Percentiles rank a stretch among this genome's conserved stretches.
Conservation (phyloP, 2,797 vertebrate species). For the Streptopelia turtur region DNA sequence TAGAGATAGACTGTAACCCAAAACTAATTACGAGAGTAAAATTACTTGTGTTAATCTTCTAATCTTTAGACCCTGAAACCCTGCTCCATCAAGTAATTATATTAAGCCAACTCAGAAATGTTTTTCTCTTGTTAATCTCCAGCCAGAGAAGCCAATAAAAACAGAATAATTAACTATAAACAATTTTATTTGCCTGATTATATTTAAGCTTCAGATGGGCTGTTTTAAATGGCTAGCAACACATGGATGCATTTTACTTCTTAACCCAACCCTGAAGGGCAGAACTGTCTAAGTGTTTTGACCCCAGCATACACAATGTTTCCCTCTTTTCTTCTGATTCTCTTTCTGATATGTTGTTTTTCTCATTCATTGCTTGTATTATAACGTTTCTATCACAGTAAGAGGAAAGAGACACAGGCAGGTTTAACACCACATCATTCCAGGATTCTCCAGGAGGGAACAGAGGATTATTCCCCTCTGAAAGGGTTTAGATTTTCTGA, state of each 20-base stretch:
- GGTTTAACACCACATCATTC: background rate
- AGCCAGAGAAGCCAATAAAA: constrained; percentile 43
- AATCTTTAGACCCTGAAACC: background rate
- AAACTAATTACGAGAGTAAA: constrained; percentile 52
- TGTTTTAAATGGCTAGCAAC: background rate
- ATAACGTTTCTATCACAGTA: background rate
- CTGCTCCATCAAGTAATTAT: constrained; percentile 24
- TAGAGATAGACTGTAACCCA: background rate
- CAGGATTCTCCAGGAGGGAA: background rate
- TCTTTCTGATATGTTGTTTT: background rate
- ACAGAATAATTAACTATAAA: constrained; percentile 30
- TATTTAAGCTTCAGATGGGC: background rate
- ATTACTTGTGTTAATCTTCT: constrained; percentile 48
- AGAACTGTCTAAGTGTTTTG: background rate
- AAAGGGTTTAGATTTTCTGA: background rate
- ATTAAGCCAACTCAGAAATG: constrained; percentile 39
- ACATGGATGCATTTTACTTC: constrained; percentile 3
- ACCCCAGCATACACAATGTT: background rate
- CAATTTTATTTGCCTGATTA: constrained; percentile 18
- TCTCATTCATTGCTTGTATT: background rate
- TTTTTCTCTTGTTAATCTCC: constrained; percentile 25
- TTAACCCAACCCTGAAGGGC: background rate
- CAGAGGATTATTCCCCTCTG: background rate
- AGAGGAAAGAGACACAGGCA: background rate
- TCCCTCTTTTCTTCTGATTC: background rate